phyloP scores from a whole-genome alignment of 1,140 invertebrate genomes.

The Drosophila nasuta region DNA sequence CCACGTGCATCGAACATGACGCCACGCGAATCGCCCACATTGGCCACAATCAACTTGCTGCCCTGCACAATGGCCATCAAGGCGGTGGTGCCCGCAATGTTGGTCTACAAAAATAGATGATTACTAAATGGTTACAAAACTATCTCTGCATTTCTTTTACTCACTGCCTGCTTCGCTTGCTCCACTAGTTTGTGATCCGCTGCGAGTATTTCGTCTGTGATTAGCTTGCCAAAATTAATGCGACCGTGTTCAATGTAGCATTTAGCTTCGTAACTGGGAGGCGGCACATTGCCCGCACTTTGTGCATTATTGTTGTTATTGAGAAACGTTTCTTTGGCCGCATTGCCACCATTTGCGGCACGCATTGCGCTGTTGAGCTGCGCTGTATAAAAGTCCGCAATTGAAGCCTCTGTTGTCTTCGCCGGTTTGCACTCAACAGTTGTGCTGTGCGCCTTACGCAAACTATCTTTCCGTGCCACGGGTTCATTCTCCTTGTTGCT shows the following conservation, averaged over 20 bases:
- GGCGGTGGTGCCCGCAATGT: slow-evolving; percentile 97
- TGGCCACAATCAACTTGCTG: slow-evolving; percentile 94
- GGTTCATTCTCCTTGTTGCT: slow-evolving; percentile 80
- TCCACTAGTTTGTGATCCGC: slow-evolving; percentile 92
- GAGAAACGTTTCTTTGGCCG: slow-evolving; percentile 69
- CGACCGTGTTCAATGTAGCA: slow-evolving; percentile 89
- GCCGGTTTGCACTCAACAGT: slow-evolving; percentile 64
- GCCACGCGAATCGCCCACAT: slow-evolving; percentile 97
- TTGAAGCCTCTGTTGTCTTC: slow-evolving; percentile 66
- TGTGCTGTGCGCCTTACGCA: slow-evolving; percentile 72
- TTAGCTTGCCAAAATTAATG: slow-evolving; percentile 92
- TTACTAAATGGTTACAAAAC: not conserved
- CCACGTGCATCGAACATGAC: slow-evolving; percentile 97
- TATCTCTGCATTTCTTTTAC: slow-evolving; percentile 8
- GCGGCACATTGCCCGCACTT: slow-evolving; percentile 45
- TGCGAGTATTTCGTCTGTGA: slow-evolving; percentile 93
- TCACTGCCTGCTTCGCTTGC: slow-evolving; percentile 91
- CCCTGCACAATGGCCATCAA: slow-evolving; percentile 94
- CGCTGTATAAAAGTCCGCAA: slow-evolving; percentile 76
- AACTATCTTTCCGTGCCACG: slow-evolving; percentile 68
- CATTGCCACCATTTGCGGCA: slow-evolving; percentile 50
- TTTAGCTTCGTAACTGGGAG: slow-evolving; percentile 84
- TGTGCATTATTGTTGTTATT: slow-evolving; percentile 75
- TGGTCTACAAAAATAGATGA: slow-evolving; percentile 77
- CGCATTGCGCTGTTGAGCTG: slow-evolving; percentile 76